Conservation (phyloP, 2,888 invertebrate species). For the Drosophila kuntzei region DNA sequence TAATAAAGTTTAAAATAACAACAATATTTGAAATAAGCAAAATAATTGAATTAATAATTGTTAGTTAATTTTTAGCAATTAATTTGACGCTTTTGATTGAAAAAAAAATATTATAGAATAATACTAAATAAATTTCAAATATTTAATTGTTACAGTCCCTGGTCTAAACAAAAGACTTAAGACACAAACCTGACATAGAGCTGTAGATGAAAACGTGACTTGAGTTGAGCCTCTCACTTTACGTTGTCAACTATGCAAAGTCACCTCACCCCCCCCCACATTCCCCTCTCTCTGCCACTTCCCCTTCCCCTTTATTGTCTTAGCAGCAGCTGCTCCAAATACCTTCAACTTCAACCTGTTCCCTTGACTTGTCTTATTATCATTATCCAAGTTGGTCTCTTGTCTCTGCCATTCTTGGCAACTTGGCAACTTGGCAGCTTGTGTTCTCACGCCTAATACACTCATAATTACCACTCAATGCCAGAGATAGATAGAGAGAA, state of each 20-base stretch:
- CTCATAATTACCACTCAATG: slow-evolving; percentile 56
- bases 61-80: not conserved
- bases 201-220: slow-evolving; percentile 62
- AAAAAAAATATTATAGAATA: too few relatives aligned
- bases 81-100: too few relatives aligned
- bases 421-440: slow-evolving; percentile 13
- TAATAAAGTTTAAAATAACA: too few relatives aligned
- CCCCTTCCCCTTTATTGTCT: not conserved
- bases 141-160: not conserved
- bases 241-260: slow-evolving; percentile 40
- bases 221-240: slow-evolving; percentile 49
- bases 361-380: slow-evolving; percentile 38
- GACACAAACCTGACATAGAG: slow-evolving; percentile 49
- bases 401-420: slow-evolving; percentile 24
- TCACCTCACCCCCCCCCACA: slow-evolving; percentile 3
- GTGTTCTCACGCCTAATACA: slow-evolving; percentile 63
- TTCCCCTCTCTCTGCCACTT: not conserved
- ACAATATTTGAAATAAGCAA: too few relatives aligned
- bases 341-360: slow-evolving; percentile 60
- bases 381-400: slow-evolving; percentile 2
- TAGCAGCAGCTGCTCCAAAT: slow-evolving; percentile 47
- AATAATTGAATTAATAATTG: too few relatives aligned
- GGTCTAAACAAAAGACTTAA: slow-evolving; percentile 59
- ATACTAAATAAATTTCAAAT: not conserved
- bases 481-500: slow-evolving; percentile 23